Evolutionary conservation across 2,797 vertebrate genomes (phyloP).

Genomic region (Lithobates pipiens): DNA sequence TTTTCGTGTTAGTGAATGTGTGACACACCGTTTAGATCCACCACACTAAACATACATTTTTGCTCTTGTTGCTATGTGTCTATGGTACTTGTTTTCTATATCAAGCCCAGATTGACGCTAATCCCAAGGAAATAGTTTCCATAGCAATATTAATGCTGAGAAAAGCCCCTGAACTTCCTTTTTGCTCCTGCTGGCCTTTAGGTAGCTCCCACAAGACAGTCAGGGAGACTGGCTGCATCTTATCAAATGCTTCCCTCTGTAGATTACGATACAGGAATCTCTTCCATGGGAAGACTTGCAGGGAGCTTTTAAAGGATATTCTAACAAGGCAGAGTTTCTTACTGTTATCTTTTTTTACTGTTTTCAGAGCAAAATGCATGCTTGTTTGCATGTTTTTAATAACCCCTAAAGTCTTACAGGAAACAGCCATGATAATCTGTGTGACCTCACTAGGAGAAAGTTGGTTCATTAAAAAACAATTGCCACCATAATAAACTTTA

Average conservation of each 20-base stretch:
- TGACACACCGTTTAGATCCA: no score
- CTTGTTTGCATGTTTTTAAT: constrained; percentile 23
- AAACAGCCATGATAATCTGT: constrained; percentile 14
- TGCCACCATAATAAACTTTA: neutral
- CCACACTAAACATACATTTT: neutral
- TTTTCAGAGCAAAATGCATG: constrained; percentile 19
- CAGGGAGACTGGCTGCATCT: constrained; percentile 57
- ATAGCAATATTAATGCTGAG: constrained; percentile 61
- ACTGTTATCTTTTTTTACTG: constrained; percentile 6
- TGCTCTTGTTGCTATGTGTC: neutral
- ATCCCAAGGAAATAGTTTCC: constrained; percentile 66
- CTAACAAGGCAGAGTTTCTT: constrained; percentile 28
- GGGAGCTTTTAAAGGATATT: constrained; percentile 43
- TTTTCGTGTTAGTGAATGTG: no score
- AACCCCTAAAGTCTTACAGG: constrained; percentile 16
- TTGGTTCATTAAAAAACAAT: neutral
- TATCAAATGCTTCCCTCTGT: constrained; percentile 57
- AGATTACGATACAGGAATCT: constrained; percentile 54
- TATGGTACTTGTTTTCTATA: constrained; percentile 52
- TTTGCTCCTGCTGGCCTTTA: constrained; percentile 59
- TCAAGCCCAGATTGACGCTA: constrained; percentile 54
- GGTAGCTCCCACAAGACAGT: constrained; percentile 58
- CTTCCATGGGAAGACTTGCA: constrained; percentile 49
- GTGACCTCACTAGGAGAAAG: neutral
- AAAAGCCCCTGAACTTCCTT: constrained; percentile 65